Conservation (phyloP, 2,113 vertebrate species). For the Condylura cristata region DNA sequence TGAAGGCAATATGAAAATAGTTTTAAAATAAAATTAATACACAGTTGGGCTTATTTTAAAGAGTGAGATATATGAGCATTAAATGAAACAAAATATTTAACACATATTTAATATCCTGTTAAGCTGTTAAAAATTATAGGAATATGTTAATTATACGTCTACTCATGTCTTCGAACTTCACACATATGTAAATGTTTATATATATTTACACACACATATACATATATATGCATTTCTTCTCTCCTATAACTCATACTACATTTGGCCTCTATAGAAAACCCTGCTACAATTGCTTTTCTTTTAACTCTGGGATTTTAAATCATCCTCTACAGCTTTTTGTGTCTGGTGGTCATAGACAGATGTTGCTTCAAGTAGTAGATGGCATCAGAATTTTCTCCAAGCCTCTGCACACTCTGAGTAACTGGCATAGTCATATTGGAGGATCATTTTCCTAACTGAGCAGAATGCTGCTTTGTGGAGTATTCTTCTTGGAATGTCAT, state of each 20-base stretch:
- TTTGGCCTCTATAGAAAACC: background rate
- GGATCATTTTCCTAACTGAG: background rate
- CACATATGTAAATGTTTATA: background rate
- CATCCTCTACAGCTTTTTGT: background rate
- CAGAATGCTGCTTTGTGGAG: background rate
- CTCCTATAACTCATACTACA: background rate
- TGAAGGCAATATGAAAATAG: slow-evolving; percentile 19
- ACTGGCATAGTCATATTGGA: background rate
- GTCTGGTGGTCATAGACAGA: background rate
- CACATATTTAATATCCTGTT: background rate
- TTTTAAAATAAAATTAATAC: slow-evolving; percentile 9
- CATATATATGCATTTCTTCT: no score
- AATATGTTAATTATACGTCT: background rate
- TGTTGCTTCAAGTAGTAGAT: background rate
- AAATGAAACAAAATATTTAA: background rate
- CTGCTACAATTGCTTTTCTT: background rate
- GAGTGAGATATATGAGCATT: background rate
- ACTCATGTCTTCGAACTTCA: background rate
- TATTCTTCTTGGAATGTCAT: background rate
- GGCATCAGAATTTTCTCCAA: background rate
- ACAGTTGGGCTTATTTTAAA: background rate
- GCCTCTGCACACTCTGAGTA: background rate
- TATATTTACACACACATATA: background rate
- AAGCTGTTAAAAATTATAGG: background rate
- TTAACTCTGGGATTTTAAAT: background rate